Base-by-base conservation (phyloP, 2,113 vertebrate species). In the Nematolebias whitei region DNA sequence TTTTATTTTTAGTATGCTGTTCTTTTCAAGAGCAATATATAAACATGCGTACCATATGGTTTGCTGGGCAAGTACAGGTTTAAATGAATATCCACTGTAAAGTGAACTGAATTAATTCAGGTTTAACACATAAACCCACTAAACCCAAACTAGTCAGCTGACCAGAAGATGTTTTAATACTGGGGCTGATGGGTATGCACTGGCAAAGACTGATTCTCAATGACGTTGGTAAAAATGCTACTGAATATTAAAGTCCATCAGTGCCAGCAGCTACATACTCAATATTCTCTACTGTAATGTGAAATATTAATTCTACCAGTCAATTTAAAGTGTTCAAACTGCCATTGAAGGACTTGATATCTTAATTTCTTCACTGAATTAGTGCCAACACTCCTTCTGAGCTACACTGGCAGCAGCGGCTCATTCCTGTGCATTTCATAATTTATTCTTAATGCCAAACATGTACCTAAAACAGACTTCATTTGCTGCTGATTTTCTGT, bases 281-380 rank as follows among this genome's bases (percentile, higher is more conserved):
- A 68, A 12, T 43, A 74, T 69, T 68, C 15, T 32, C 20, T 23
- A 24, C 26, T 13, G 29, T 20, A 19, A n/a, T 55, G 20, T 64
- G 14, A 35, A 2, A 18, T 29, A 52, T 19, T 66, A 69, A 67
- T 84, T 84, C 55, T 2, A 20, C 56, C 43, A 74, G 48, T 66
- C 29, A 43, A 62, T 79, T 77, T 62, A 47, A 63, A 20, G 59
- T 39, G 16, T 35, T 63, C 44, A n/a, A 40, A 60, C 47, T 74
- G 53, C 70, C 57, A 77, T 23, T 19, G 55, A 40, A 19, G 14
- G 44, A 39, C 38, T 64, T 61, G 24, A 75, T 65, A 49, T 61
- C 71, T 81, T 67, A 75, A 48, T 81, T 83, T 57, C 57, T 44
- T 7, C 7, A 38, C 22, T 69, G 54, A 53, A 59, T 72, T 59